Evolutionary conservation across 2,888 invertebrate genomes (phyloP), one percentile per base, ranked within the genome.

Genomic region (Temnothorax rugatulus): DNA sequence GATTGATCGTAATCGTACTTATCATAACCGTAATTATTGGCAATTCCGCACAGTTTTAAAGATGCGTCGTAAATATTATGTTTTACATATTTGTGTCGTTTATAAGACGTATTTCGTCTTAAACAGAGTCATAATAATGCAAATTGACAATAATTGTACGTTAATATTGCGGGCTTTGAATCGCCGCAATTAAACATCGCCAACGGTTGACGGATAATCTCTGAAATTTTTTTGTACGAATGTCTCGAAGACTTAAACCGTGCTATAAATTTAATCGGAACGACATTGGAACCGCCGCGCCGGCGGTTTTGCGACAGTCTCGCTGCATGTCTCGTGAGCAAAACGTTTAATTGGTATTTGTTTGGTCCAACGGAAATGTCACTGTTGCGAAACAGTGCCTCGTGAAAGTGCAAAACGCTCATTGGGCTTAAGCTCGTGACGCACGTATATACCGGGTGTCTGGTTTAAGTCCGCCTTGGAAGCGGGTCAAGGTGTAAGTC

Each of bases 401-500:
- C 84, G 86, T 86, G 86, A 87, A 87, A 88, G 84, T 83, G 85
- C 82, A 84, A 83, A 87, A 71, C 50, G 64, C 82, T 77, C 69
- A 18, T 84, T 82, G 82, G 74, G 81, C 76, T 76, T 81, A 76
- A 84, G 79, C 83, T 82, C 64, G 82, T 86, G 86, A 88, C 87
- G 84, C 86, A 87, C 84, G 79, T 63, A 71, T 84, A 63, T 87
- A 86, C 84, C 84, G 74, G 82, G 87, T 85, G 87, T 86, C 84
- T 66, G 84, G 54, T 57, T 84, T 50, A 69, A 83, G 73, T 87
- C 82, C 86, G 61, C 61, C 61, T 34, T 82, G 76, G 68, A 89
- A 86, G 64, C 82, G 85, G 89, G 89, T 89, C 89, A 89, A 89
- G 89, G 89, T 89, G 84, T 69, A 71, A 83, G 83, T 73, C 84